Evolutionary conservation across 1,140 invertebrate species (phyloP).

Genomic region (Cyclina sinensis): DNA sequence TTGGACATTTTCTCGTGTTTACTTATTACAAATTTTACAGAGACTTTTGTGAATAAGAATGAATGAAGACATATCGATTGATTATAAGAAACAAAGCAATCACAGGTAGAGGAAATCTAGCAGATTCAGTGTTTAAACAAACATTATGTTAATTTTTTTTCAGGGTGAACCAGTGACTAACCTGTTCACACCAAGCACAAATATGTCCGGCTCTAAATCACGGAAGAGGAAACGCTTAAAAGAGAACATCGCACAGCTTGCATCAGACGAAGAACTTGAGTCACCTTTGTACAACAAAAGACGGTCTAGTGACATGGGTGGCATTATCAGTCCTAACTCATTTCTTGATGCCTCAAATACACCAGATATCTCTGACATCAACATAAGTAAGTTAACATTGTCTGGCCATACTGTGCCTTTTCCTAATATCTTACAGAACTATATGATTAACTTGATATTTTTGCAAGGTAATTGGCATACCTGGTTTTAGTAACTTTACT

Average conservation of each 20-base stretch:
- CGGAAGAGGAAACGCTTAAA: constrained; percentile 87
- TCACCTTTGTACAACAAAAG: constrained; percentile 90
- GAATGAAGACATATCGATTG: too few relatives aligned
- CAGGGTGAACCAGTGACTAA: constrained; percentile 23
- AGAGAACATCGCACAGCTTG: constrained; percentile 86
- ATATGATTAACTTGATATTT: too few relatives aligned
- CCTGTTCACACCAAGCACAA: constrained; percentile 70
- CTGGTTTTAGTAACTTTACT: too few relatives aligned
- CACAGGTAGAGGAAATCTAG: too few relatives aligned
- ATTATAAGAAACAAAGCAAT: too few relatives aligned
- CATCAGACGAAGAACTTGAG: constrained; percentile 84
- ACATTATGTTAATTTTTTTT: too few relatives aligned
- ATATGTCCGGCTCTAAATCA: constrained; percentile 78
- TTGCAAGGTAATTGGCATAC: too few relatives aligned
- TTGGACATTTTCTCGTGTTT: too few relatives aligned
- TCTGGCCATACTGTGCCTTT: background rate
- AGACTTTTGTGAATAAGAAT: too few relatives aligned
- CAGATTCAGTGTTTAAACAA: too few relatives aligned
- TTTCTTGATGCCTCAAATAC: constrained; percentile 91
- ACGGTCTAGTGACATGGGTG: constrained; percentile 92
- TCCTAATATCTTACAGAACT: too few relatives aligned
- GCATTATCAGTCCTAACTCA: constrained; percentile 93
- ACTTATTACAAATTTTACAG: too few relatives aligned
- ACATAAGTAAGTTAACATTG: constrained; percentile 62
- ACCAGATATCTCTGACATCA: constrained; percentile 80